A percentile compares a stretch with the other conserved stretches of the same genome.
Evolutionary conservation across 2,888 invertebrate genomes (phyloP).

Genomic region (Volucella inanis): DNA sequence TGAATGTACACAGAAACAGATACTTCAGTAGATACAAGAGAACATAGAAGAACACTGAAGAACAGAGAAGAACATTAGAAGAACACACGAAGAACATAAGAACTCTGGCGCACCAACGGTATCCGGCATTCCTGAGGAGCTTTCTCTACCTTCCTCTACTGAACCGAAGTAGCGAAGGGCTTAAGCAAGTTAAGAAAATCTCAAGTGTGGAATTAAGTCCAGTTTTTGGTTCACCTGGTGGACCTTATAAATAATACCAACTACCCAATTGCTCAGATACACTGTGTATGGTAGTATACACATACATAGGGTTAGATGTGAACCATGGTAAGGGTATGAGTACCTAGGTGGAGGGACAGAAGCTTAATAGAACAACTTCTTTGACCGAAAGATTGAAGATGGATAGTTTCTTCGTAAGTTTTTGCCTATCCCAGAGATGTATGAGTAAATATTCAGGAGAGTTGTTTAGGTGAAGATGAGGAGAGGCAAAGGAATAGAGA

Average conservation of each 20-base stretch:
- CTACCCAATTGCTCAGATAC: conserved; percentile 60
- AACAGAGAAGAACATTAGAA: no score
- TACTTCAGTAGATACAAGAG: conserved; percentile 8
- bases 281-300: conserved; percentile 6
- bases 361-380: conserved; percentile 73
- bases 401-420: conserved; percentile 67
- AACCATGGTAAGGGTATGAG: conserved; percentile 9
- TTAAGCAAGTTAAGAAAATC: conserved; percentile 76
- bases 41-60: not conserved
- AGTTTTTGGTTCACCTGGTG: conserved; percentile 76
- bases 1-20: conserved; percentile 47
- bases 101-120: conserved; percentile 29
- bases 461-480: no score
- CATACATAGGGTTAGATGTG: conserved; percentile 42
- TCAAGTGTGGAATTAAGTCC: conserved; percentile 77
- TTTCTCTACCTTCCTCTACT: not conserved
- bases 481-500: no score
- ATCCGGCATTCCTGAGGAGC: conserved; percentile 36
- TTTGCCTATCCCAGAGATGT: not conserved
- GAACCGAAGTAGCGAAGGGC: conserved; percentile 51
- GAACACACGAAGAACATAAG: no score
- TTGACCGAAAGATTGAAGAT: conserved; percentile 71
- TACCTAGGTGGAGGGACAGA: conserved; percentile 49
- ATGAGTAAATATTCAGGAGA: no score
- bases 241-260: conserved; percentile 77